Percentiles rank a stretch among this genome's conserved stretches.
phyloP scores from a whole-genome alignment of 35 echinoderm and acorn worm genomes.

The Heliocidaris erythrogramma region DNA sequence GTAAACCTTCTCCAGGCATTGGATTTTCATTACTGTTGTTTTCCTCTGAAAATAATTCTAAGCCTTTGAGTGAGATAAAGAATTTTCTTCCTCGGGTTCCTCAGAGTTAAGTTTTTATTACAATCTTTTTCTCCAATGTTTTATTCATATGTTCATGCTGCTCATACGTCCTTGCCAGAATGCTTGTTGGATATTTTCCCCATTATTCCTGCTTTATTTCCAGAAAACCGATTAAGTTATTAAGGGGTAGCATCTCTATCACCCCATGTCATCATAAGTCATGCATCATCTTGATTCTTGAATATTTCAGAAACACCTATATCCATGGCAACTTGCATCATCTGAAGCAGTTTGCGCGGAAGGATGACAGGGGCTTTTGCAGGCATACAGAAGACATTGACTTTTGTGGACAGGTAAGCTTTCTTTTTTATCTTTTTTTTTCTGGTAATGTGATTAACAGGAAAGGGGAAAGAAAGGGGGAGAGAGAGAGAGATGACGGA shows the following conservation, averaged over 20 bases:
- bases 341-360: constrained; percentile 84
- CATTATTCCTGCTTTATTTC: background rate
- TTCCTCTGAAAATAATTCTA: background rate
- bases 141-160: background rate
- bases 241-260: background rate
- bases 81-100: background rate
- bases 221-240: background rate
- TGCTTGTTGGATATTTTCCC: background rate
- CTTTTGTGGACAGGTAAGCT: constrained; percentile 94
- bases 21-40: background rate
- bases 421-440: background rate
- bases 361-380: constrained; percentile 93
- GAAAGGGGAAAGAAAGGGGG: background rate
- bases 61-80: background rate
- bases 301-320: constrained; percentile 71
- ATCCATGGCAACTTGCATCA: constrained; percentile 90
- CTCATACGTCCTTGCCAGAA: background rate
- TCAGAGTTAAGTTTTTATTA: background rate
- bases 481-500: background rate
- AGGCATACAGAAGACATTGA: constrained; percentile 97
- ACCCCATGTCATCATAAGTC: background rate
- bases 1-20: background rate
- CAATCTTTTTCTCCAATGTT: background rate
- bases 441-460: background rate
- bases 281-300: background rate